These are phyloP conservation scores for Florisuga fusca DNA, from an alignment of 2,797 vertebrate genomes.

Conservation along the genomic window DNA sequence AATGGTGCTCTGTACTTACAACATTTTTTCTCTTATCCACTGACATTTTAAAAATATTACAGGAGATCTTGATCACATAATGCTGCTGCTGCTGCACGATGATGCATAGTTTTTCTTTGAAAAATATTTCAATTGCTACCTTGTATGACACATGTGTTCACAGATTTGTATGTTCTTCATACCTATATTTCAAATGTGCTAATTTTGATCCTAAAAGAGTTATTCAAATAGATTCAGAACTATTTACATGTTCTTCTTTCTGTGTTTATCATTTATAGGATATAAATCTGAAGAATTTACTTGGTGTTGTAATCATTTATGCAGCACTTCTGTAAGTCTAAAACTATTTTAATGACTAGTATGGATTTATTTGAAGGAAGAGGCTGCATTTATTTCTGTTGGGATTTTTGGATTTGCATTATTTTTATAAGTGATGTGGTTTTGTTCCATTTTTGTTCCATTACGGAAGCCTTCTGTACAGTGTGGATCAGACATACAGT, in stretches of 20 bases:
- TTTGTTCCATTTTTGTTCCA: not conserved
- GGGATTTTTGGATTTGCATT: too few relatives aligned
- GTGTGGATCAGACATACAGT: accelerated
- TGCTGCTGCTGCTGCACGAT: not conserved
- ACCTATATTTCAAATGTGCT: not conserved
- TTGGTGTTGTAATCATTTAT: not conserved
- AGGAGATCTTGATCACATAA: not conserved
- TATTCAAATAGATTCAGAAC: not conserved
- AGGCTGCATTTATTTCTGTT: not conserved
- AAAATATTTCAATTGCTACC: not conserved
- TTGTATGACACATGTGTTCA: not conserved
- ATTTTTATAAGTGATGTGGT: not conserved
- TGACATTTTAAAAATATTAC: not conserved
- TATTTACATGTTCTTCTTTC: not conserved
- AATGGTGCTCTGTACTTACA: not conserved
- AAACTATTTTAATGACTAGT: not conserved
- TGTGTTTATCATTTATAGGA: not conserved
- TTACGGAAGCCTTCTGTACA: not conserved
- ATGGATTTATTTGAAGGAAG: not conserved
- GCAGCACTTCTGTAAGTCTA: not conserved
- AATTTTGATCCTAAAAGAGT: not conserved
- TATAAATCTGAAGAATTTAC: not conserved
- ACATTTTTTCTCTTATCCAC: not conserved
- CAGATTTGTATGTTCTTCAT: not conserved
- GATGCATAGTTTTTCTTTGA: not conserved